Evolutionary conservation across 2,888 invertebrate genomes (phyloP), one percentile per base, ranked within the genome.

Genomic region (Sphecodes monilicornis): DNA sequence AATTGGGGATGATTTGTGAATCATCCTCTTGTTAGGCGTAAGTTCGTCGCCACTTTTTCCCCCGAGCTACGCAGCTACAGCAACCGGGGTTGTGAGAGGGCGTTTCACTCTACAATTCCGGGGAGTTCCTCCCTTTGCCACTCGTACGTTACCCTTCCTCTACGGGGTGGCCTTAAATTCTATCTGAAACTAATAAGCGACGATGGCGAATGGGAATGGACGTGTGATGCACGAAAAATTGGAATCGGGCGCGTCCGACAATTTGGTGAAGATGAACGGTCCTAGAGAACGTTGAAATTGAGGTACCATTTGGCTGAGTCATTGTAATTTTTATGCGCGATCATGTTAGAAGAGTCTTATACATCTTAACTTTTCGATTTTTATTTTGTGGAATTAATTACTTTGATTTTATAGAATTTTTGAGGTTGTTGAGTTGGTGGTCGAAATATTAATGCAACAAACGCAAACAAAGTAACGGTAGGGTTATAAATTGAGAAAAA

Each of bases 11-110:
- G 94, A 93, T 93, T 93, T 91, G 93, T 93, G 94, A 94, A 93
- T 94, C 94, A 93, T 93, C 93, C 93, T 93, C 93, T 94, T 93
- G 93, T 94, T 93, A 93, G 92, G 91, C 92, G 90, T 92, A 93
- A 93, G 91, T 93, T 94, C 86, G 90, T 89, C 91, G 85, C 88
- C 86, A 89, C 91, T 89, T 88, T 86, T 86, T 78, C 82, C 46
- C 86, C 86, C 82, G 81, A 75, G 85, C 80, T 68, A 78, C 32
- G 76, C n/a, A n/a, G n/a, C 46, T 18, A 82, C 39, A 80, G 82
- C 84, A 80, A 83, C 54, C 70, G 87, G 84, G 79, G 88, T 79
- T 69, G 41, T 22, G n/a, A 60, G 80, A 50, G 50, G 77, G 43
- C 70, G 68, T 75, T 83, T 74, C 78, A 43, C 71, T 80, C 76